Percentiles rank a stretch among this genome's conserved stretches.
Evolutionary conservation across 2,888 invertebrate species (phyloP).

Genomic region (Chrysina gloriosa): DNA sequence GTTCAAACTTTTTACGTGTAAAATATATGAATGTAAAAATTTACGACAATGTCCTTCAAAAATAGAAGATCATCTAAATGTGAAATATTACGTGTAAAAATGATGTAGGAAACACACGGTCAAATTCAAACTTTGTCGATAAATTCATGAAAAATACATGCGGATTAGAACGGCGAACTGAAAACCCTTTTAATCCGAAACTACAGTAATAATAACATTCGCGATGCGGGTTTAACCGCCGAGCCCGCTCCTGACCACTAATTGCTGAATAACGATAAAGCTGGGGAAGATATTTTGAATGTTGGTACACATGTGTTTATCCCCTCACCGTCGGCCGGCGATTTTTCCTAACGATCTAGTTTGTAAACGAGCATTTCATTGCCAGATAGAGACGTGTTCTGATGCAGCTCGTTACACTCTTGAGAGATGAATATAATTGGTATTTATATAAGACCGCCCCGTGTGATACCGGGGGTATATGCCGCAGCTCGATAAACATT

Average conservation of each 20-base stretch:
- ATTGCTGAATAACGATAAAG: slow-evolving; percentile 51
- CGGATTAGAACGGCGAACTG: slow-evolving; percentile 34
- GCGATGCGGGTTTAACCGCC: slow-evolving; percentile 49
- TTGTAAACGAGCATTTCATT: slow-evolving; percentile 47
- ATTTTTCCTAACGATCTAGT: slow-evolving; percentile 45
- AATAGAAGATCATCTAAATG: too few relatives aligned
- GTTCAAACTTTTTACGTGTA: too few relatives aligned
- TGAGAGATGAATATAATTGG: slow-evolving; percentile 31
- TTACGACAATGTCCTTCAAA: too few relatives aligned
- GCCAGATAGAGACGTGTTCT: slow-evolving; percentile 32
- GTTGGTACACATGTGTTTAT: slow-evolving; percentile 52
- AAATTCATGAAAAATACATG: too few relatives aligned
- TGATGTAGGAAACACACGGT: too few relatives aligned
- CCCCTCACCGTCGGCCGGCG: slow-evolving; percentile 44
- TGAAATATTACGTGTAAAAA: too few relatives aligned
- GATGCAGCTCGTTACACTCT: slow-evolving; percentile 18
- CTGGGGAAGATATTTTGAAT: slow-evolving; percentile 53
- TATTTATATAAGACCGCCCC: slow-evolving; percentile 10
- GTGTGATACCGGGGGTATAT: neutral
- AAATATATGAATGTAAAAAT: too few relatives aligned
- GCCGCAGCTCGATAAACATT: slow-evolving; percentile 4
- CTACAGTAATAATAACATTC: slow-evolving; percentile 52
- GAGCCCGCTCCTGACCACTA: slow-evolving; percentile 49
- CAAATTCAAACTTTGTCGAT: too few relatives aligned
- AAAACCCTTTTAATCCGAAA: slow-evolving; percentile 50